Evolutionary conservation across 2,888 invertebrate genomes (phyloP), one percentile per base, ranked within the genome.

Genomic region (Oscheius sp.): DNA sequence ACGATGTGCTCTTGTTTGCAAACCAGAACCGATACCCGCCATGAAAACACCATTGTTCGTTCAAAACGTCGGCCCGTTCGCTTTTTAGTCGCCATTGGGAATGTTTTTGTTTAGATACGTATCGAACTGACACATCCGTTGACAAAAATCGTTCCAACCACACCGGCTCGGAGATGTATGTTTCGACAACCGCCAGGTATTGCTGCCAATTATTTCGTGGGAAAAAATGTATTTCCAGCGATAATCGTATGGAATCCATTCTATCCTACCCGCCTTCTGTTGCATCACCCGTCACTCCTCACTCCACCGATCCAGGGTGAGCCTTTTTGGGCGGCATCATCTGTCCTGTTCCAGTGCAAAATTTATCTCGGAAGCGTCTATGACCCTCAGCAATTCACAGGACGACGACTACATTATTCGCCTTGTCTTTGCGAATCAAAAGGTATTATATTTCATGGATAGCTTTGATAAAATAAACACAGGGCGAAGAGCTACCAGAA

Each of bases 91-190:
- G 35, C 35, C 35, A 35, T 35, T 35, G 35, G 35, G 35, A 35
- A 35, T 9, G 35, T 35, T 35, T 35, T 35, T 69, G 52, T 69
- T 53, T 43, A 55, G 55, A 56, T 9, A 29, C 55, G 13, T 35
- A 43, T 68, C 70, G 16, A n/a, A 80, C 79, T 1, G 79, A 80
- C 56, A 80, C 79, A 18, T 80, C 79, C 5, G 75, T 77, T 35
- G 79, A 80, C 56, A 53, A 76, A 16, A 77, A 79, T 41, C 12
- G 46, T 25, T 45, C 3, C 49, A 70, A 18, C 41, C 35, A 35
- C 5, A 35, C 5, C 13, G 21, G 13, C 13, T 18, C 52, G 49
- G 29, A 25, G n/a, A 66, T 66, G 66, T 66, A 66, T 49, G 16
- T 66, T 16, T 49, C 66, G 0, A 66, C 66, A 25, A 49, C 66